Base-by-base conservation (phyloP, 2,888 invertebrate species). In the Diarsia brunnea region DNA sequence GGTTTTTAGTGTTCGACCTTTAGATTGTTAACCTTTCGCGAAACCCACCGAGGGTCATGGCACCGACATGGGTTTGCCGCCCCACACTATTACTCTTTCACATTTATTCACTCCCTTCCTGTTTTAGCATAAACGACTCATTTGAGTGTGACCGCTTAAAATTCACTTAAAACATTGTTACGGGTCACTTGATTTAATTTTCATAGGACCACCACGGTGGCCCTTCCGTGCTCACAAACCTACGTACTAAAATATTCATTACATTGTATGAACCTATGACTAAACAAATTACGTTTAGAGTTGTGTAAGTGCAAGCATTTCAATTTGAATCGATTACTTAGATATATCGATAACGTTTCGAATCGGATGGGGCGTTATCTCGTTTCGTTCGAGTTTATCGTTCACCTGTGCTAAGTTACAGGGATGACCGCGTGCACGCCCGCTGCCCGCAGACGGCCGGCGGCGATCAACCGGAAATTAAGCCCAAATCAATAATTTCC, bases 401-500 rank as follows among this genome's bases (percentile, higher is more conserved):
- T 84, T 89, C 84, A 89, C 89, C 84, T 88, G 88, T 79, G 84
- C 74, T 86, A 81, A 84, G 87, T 88, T 84, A 87, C 87, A 87
- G 82, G 89, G 76, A 81, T 90, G 92, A 95, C 95, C 95, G 91
- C 94, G 92, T 89, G 67, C 89, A 93, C 95, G 93, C 95, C 95
- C 91, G 87, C 88, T 89, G 91, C 91, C 93, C 91, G 87, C 90
- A 90, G 89, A 85, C 75, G 90, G 86, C 91, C 85, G 89, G 84
- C 89, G 90, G 88, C 91, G 89, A 91, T 92, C 92, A 91, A 84
- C 91, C 95, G 96, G 96, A 96, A 93, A 96, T 96, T 95, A 95
- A 94, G 90, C 89, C 87, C 94, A 93, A 95, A 95, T 96, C 96
- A 93, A 95, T 96, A 95, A 96, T 95, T 95, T 96, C 95, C 95